These are phyloP conservation scores for Pseudoatta argentina DNA, from an alignment of 1,140 invertebrate genomes.

Conservation along the genomic window DNA sequence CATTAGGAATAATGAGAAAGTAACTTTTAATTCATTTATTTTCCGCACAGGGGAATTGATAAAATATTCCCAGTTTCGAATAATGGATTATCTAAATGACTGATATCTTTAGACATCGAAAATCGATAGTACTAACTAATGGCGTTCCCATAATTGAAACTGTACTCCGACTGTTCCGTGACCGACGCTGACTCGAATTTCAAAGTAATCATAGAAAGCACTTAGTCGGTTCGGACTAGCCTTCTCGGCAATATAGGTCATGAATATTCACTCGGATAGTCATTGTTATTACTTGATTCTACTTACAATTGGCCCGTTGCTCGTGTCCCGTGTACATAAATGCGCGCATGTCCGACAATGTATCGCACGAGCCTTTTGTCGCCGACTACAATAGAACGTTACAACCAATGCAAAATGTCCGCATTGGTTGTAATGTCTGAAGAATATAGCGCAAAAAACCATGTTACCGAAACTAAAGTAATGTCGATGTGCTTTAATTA, in stretches of 20 bases:
- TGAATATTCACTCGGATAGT: constrained; percentile 44
- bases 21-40: constrained; percentile 2
- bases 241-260: constrained; percentile 27
- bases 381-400: constrained; percentile 36
- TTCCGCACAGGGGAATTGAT: neutral
- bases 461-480: constrained; percentile 54
- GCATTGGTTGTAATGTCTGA: neutral
- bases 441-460: neutral
- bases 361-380: constrained; percentile 40
- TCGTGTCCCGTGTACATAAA: constrained; percentile 12
- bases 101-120: constrained; percentile 48
- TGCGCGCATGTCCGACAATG: constrained; percentile 31
- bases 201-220: constrained; percentile 56
- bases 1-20: neutral
- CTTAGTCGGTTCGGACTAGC: constrained; percentile 21
- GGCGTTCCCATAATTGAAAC: constrained; percentile 55
- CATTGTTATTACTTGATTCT: constrained; percentile 42
- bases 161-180: constrained; percentile 1
- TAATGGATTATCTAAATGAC: constrained; percentile 44
- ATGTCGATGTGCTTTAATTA: constrained; percentile 48
- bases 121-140: constrained; percentile 55
- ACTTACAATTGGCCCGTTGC: constrained; percentile 40
- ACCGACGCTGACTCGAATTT: constrained; percentile 32
- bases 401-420: constrained; percentile 32
- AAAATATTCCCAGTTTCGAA: constrained; percentile 15